Conservation (phyloP, 2,113 vertebrate species). For the Heptranchias perlo region DNA sequence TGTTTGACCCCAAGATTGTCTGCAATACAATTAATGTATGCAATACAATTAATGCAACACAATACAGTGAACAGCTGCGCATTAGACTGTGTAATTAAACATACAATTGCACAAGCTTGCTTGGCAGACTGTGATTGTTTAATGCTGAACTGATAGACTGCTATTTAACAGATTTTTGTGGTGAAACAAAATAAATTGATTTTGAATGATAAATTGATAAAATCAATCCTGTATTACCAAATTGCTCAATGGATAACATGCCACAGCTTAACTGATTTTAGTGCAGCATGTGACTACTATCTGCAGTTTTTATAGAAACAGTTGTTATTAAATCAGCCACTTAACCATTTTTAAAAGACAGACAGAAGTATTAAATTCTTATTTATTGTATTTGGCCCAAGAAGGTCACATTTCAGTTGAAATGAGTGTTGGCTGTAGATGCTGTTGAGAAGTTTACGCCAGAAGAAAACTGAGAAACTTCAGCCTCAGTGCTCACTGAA, state of each 20-base stretch:
- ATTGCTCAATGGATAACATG: not conserved
- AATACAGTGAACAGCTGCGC: not conserved
- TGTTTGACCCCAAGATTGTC: not conserved
- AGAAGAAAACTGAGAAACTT: not conserved
- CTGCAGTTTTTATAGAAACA: not conserved
- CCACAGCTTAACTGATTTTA: not conserved
- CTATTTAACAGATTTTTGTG: not conserved
- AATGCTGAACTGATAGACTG: not conserved
- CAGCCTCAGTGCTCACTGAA: not conserved
- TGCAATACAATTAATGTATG: not conserved
- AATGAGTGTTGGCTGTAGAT: not conserved
- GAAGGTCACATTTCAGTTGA: not conserved
- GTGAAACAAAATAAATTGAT: not conserved
- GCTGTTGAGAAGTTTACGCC: not conserved
- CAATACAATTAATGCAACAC: not conserved
- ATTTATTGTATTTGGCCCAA: not conserved
- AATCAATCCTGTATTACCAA: not conserved
- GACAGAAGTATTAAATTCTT: not conserved
- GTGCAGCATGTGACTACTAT: not conserved
- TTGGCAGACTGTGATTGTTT: no score
- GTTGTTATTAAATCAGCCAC: not conserved
- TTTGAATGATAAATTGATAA: not conserved
- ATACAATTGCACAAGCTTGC: not conserved
- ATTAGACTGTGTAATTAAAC: not conserved
- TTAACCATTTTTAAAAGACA: not conserved